Base-by-base conservation (phyloP, 53 echinoderm and acorn worm genomes). In the Pentamera pediparva region DNA sequence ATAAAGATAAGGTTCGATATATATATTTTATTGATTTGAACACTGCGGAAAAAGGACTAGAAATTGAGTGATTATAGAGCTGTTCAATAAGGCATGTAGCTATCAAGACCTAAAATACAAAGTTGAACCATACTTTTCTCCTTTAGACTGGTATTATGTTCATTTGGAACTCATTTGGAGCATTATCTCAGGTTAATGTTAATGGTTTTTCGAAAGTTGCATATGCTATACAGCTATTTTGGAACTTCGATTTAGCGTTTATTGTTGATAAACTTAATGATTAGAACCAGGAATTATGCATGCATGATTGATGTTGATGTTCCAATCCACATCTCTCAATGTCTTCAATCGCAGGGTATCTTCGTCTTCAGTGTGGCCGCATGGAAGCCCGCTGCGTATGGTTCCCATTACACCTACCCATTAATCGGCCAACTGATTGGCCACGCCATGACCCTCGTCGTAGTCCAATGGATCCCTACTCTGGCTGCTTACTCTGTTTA, bases 391-490 rank as follows among this genome's bases (percentile, higher is more conserved):
- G 81, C 92, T 24, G 84, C 71, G 50, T 91, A 81, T 53, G 92
- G 92, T 35, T 77, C 81, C 3, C 51, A 81, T 48, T 91, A 91
- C 75, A 61, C 33, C 21, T 91, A 88, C 39, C 92, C 92, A 9
- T 34, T 84, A 69, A 62, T 81, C 35, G 92, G 92, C 10, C 88
- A 91, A 48, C 80, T 81, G 15, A 40, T 91, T 3, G 92, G 87
- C 9, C 81, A 84, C 81, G 52, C 87, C 37, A 87, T 91, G 92
- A 77, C 92, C 2, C 41, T 91, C 4, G 74, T 74, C 7, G 78
- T 82, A 15, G 87, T 91, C 75, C 92, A 91, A 37, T 91, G 92
- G 92, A 59, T 91, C 1, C 58, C 81, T 18, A 30, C 84, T 19
- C 78, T 84, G 10, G 92, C 84, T 32, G 4, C 85, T 1, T 91